phyloP scores from a whole-genome alignment of 1,140 invertebrate genomes.

The Drosophila ironensis region DNA sequence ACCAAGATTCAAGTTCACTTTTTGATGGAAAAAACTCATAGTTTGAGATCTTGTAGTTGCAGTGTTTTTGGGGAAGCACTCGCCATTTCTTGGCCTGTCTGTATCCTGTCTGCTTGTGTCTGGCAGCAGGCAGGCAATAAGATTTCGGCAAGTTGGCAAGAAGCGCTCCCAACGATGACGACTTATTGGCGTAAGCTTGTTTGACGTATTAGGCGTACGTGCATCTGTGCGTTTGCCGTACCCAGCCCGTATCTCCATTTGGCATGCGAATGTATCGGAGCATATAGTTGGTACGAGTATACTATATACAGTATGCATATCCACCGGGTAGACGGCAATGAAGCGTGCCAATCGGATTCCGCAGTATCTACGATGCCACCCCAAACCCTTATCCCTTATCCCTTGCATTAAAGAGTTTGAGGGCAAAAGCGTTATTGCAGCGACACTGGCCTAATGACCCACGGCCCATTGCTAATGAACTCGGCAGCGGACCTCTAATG shows the following conservation, averaged over 20 bases:
- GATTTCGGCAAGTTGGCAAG: constrained; percentile 53
- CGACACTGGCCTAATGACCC: constrained; percentile 56
- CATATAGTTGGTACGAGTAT: not conserved
- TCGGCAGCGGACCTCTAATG: constrained; percentile 55
- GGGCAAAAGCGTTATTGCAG: constrained; percentile 48
- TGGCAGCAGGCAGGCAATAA: constrained; percentile 53
- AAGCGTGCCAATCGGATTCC: constrained; percentile 69
- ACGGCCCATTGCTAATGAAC: constrained; percentile 64
- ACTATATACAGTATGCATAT: not conserved
- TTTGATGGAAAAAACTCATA: too few relatives aligned
- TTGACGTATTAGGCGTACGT: constrained; percentile 70
- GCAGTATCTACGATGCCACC: constrained; percentile 1
- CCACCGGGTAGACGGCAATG: constrained; percentile 25
- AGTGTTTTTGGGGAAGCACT: too few relatives aligned
- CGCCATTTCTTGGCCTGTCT: not conserved
- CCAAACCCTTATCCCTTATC: too few relatives aligned
- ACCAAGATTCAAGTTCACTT: too few relatives aligned
- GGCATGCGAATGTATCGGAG: too few relatives aligned
- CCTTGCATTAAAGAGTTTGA: constrained; percentile 32
- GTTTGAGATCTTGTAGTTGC: not conserved
- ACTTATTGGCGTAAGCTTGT: constrained; percentile 78
- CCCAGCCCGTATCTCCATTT: too few relatives aligned
- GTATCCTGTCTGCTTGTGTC: constrained; percentile 16
- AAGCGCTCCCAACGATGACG: constrained; percentile 51
- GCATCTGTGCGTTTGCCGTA: constrained; percentile 14